Conservation (phyloP, 2,797 vertebrate genomes). For the Pogoniulus pusillus region DNA sequence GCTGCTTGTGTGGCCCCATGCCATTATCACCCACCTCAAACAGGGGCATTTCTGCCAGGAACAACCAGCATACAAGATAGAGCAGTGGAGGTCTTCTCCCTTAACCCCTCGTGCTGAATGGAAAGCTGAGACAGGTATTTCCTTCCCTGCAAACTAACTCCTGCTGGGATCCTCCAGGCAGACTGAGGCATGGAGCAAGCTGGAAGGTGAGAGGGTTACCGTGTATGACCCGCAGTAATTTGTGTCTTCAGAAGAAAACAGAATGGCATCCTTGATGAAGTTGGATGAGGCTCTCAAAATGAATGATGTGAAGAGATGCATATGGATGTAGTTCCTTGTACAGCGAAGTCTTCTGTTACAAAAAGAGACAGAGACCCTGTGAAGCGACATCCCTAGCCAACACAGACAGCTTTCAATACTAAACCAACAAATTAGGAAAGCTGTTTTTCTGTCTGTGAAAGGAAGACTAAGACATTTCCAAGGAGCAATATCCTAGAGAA, state of each 20-base stretch:
- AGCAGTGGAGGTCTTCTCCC: not conserved
- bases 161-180: not conserved
- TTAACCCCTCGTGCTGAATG: not conserved
- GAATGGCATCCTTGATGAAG: slow-evolving; percentile 88
- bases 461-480: not conserved
- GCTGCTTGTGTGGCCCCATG: not conserved
- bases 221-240: slow-evolving; percentile 84
- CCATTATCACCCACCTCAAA: not conserved
- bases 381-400: not conserved
- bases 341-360: slow-evolving; percentile 88
- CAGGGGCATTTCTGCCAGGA: not conserved
- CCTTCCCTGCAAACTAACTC: not conserved
- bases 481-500: not conserved
- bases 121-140: not conserved
- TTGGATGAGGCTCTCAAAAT: slow-evolving; percentile 89
- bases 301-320: slow-evolving; percentile 94
- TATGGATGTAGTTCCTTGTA: slow-evolving; percentile 94
- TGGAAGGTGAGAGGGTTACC: slow-evolving; percentile 71
- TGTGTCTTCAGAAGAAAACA: slow-evolving; percentile 84
- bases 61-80: rapidly evolving
- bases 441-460: not conserved
- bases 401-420: not conserved
- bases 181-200: not conserved
- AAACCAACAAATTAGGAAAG: not conserved
- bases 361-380: not conserved